Percentiles rank a stretch among this genome's conserved stretches.
Conservation (phyloP, 1,140 invertebrate species). For the Rhagoletis zephyria region DNA sequence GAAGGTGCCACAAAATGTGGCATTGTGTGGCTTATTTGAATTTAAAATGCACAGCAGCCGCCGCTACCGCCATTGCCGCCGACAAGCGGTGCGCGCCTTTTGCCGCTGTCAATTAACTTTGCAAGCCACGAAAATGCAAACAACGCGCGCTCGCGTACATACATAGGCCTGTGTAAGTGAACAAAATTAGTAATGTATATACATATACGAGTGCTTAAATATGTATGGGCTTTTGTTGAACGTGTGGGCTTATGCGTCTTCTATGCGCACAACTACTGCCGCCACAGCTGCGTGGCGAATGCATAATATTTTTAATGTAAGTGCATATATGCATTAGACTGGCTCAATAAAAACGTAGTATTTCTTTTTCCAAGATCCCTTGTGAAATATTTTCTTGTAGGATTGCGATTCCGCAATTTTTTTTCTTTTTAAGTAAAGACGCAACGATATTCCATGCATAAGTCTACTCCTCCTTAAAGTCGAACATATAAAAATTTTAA, state of each 20-base stretch:
- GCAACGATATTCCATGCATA: too few relatives aligned
- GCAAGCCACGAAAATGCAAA: slow-evolving; percentile 42
- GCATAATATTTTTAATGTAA: background rate
- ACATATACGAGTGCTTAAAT: background rate
- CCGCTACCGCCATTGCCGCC: background rate
- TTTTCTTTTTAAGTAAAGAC: too few relatives aligned
- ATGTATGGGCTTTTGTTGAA: background rate
- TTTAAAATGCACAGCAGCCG: slow-evolving; percentile 48
- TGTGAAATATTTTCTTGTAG: too few relatives aligned
- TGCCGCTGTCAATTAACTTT: slow-evolving; percentile 47
- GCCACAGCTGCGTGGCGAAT: slow-evolving; percentile 27
- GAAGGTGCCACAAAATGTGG: slow-evolving; percentile 10
- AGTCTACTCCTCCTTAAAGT: too few relatives aligned
- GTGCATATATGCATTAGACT: too few relatives aligned
- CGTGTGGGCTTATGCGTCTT: slow-evolving; percentile 22
- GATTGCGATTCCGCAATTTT: too few relatives aligned
- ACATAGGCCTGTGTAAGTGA: background rate
- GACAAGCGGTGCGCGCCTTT: slow-evolving; percentile 1
- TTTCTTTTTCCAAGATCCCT: too few relatives aligned
- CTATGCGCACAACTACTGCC: background rate
- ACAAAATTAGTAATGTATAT: background rate
- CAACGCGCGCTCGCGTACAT: background rate
- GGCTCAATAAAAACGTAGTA: too few relatives aligned
- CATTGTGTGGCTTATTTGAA: slow-evolving; percentile 49
- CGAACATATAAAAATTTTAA: too few relatives aligned